Evolutionary conservation across 2,888 invertebrate genomes (phyloP).

Genomic region (Drosophila anomelani): DNA sequence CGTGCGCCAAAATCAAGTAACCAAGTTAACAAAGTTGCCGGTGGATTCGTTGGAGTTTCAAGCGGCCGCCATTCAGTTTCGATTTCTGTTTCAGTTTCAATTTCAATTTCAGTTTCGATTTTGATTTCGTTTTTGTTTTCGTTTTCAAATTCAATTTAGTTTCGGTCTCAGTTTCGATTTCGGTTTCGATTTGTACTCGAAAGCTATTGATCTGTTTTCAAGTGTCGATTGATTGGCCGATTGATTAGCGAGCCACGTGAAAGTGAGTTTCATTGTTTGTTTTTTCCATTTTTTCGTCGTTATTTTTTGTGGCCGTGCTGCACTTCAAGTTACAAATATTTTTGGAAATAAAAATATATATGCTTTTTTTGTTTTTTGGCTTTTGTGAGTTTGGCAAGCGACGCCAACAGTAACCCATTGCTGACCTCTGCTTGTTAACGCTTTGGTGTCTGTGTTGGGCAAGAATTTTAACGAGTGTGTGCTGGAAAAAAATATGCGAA

Average conservation of each 20-base stretch:
- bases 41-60: conserved; percentile 8
- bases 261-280: conserved; percentile 55
- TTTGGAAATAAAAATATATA: conserved; percentile 27
- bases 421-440: conserved; percentile 40
- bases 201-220: conserved; percentile 20
- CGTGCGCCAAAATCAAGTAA: conserved; percentile 69
- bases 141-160: conserved; percentile 8
- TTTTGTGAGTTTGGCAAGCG: conserved; percentile 32
- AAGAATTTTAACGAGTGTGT: conserved; percentile 25
- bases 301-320: conserved; percentile 16
- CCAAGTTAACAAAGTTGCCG: conserved; percentile 39
- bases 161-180: conserved; percentile 6
- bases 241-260: conserved; percentile 58
- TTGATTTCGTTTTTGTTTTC: conserved; percentile 13
- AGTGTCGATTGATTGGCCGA: conserved; percentile 37
- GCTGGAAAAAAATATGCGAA: conserved; percentile 23
- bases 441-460: conserved; percentile 23
- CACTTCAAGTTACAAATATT: conserved; percentile 33
- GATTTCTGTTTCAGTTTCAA: conserved; percentile 6
- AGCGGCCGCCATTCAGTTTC: conserved; percentile 9
- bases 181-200: background rate
- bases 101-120: conserved; percentile 13
- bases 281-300: conserved; percentile 14
- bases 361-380: conserved; percentile 4
- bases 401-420: conserved; percentile 26